Evolutionary conservation across 2,888 invertebrate genomes (phyloP).

Genomic region (Tipula helvola): DNA sequence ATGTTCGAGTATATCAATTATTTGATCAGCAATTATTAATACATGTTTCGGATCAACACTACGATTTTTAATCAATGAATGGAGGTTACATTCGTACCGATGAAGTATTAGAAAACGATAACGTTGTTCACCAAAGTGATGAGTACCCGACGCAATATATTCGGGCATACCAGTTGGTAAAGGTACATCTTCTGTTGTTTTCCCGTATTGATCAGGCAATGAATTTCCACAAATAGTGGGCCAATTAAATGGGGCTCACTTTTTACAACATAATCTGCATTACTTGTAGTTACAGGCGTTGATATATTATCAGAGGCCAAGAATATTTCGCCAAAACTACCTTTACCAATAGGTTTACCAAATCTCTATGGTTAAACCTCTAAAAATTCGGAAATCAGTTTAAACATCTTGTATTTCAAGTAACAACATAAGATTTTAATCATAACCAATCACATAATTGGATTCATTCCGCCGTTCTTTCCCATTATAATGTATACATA

Average conservation of each 20-base stretch:
- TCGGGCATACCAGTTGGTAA: constrained; percentile 63
- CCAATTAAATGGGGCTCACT: constrained; percentile 91
- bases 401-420: too few species aligned
- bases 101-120: constrained; percentile 93
- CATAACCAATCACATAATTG: too few species aligned
- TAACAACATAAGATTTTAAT: too few species aligned
- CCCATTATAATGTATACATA: too few species aligned
- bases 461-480: too few species aligned
- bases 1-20: constrained; percentile 81
- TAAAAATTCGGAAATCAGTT: too few species aligned
- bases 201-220: constrained; percentile 83
- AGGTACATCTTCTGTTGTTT: constrained; percentile 37
- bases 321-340: constrained; percentile 91
- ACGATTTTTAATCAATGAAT: constrained; percentile 59
- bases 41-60: constrained; percentile 67
- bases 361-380: constrained; percentile 81
- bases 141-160: constrained; percentile 81
- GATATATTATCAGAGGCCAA: constrained; percentile 60
- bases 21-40: constrained; percentile 65
- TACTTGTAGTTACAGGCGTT: constrained; percentile 48
- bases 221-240: constrained; percentile 94
- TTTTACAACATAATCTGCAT: constrained; percentile 73
- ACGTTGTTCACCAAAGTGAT: constrained; percentile 56
- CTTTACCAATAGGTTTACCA: constrained; percentile 71
- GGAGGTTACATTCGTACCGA: constrained; percentile 74